Percentiles rank a stretch among this genome's conserved stretches.
Evolutionary conservation across 2,888 invertebrate genomes (phyloP).

Genomic region (Druceiella hillmani): DNA sequence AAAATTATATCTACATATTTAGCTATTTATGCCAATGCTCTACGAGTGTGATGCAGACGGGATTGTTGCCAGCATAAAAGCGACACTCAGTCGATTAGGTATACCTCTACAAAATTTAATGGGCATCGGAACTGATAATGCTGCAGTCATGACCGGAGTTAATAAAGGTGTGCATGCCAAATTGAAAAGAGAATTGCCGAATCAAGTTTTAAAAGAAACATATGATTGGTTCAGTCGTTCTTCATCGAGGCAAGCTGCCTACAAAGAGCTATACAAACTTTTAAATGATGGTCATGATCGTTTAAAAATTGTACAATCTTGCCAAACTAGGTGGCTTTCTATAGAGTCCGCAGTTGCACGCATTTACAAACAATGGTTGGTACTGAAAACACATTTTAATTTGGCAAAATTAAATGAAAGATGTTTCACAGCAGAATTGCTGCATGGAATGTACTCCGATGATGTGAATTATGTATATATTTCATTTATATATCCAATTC

Average conservation of each 20-base stretch:
- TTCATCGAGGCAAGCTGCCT: conserved; percentile 20
- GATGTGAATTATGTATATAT: too few relatives aligned
- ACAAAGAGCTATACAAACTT: conserved; percentile 20
- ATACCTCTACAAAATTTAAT: conserved; percentile 26
- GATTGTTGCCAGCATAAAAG: conserved; percentile 17
- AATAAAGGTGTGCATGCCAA: conserved; percentile 10
- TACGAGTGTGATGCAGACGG: conserved; percentile 17
- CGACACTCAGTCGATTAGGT: conserved; percentile 13
- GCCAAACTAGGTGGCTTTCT: conserved; percentile 24
- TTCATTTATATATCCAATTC: too few relatives aligned
- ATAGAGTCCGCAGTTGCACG: conserved; percentile 26
- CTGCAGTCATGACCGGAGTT: too few relatives aligned
- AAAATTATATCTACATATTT: conserved; percentile 23
- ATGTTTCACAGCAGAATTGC: too few relatives aligned
- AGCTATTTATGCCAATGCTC: conserved; percentile 18
- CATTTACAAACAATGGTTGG: conserved; percentile 27
- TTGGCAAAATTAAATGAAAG: too few relatives aligned
- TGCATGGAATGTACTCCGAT: too few relatives aligned
- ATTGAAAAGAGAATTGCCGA: conserved; percentile 27
- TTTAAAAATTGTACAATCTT: conserved; percentile 25
- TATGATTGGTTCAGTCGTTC: conserved; percentile 29
- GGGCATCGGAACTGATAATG: conserved; percentile 32
- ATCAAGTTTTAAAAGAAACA: conserved; percentile 27
- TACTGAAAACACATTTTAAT: too few relatives aligned
- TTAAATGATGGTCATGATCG: conserved; percentile 23